Percentiles rank a stretch among this genome's conserved stretches.
phyloP scores from a whole-genome alignment of 2,888 invertebrate genomes.

The Panopea generosa region DNA sequence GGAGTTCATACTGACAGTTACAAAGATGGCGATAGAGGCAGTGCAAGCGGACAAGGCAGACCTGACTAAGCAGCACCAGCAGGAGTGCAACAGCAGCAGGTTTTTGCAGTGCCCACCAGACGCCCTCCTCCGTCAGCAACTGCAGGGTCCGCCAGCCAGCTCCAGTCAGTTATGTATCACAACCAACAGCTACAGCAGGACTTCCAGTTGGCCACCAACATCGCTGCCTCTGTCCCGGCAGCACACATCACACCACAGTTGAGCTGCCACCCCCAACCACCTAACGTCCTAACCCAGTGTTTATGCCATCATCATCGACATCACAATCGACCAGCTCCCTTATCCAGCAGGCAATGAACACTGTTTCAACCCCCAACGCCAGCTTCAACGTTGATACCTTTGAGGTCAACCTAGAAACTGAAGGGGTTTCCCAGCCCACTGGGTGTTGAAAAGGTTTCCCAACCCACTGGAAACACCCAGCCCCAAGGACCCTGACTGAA shows the following conservation, averaged over 20 bases:
- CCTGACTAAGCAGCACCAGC: no score
- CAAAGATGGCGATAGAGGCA: conserved; percentile 22
- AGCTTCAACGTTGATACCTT: no score
- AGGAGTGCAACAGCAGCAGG: no score
- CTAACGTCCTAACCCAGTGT: conserved; percentile 33
- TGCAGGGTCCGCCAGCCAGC: conserved; percentile 3
- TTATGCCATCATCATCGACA: conserved; percentile 16
- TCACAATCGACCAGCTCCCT: conserved; percentile 30
- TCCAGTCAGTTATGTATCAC: conserved; percentile 6
- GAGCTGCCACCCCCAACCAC: conserved; percentile 32
- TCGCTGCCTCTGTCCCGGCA: conserved; percentile 39
- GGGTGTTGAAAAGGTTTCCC: no score
- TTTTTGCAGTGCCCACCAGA: not conserved
- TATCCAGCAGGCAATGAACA: conserved; percentile 37
- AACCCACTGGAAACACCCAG: no score
- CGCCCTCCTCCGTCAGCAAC: conserved; percentile 7
- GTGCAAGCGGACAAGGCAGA: no score
- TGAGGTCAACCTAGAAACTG: no score
- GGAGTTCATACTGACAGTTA: conserved; percentile 18
- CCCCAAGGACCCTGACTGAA: no score
- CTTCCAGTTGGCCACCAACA: conserved; percentile 38
- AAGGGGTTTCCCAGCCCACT: no score
- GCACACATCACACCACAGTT: conserved; percentile 36
- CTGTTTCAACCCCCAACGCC: conserved; percentile 25
- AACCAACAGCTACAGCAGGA: conserved; percentile 36